A percentile compares a stretch with the other conserved stretches of the same genome.
Evolutionary conservation across 2,113 vertebrate genomes (phyloP).

Genomic region (Toxotes chatareus): DNA sequence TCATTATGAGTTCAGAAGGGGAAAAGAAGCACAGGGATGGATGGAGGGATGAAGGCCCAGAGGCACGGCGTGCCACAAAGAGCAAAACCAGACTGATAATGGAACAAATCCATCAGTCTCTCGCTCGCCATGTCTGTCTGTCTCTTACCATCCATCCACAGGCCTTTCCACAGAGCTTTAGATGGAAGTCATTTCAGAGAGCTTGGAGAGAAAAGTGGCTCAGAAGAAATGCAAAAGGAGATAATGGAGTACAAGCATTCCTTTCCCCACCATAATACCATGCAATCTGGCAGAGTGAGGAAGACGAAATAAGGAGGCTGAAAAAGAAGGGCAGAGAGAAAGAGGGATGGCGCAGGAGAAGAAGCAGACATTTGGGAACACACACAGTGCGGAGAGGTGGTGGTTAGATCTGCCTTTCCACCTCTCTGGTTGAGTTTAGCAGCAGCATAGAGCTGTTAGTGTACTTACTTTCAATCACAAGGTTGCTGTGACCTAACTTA

Average conservation of each 20-base stretch:
- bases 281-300: constrained; percentile 46
- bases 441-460: constrained; percentile 40
- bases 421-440: constrained; percentile 34
- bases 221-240: constrained; percentile 42
- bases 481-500: constrained; percentile 65
- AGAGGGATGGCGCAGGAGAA: constrained; percentile 10
- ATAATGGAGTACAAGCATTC: constrained; percentile 52
- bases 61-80: constrained; percentile 57
- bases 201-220: constrained; percentile 47
- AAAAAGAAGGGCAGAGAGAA: neutral
- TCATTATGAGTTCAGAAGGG: constrained; percentile 76
- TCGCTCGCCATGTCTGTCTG: constrained; percentile 40
- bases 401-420: constrained; percentile 13
- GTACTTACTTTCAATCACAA: constrained; percentile 56
- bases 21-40: constrained; percentile 29
- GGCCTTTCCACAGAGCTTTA: constrained; percentile 29
- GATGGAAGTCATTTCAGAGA: constrained; percentile 63
- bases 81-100: constrained; percentile 73
- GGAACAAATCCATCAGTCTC: constrained; percentile 73
- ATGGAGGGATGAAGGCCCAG: constrained; percentile 54
- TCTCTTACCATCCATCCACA: constrained; percentile 45
- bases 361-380: constrained; percentile 24
- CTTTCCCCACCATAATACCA: constrained; percentile 15
- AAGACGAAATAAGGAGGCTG: neutral
- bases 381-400: constrained; percentile 8